Base-by-base conservation (phyloP, 2,888 invertebrate genomes). In the Athripsodes cinereus region DNA sequence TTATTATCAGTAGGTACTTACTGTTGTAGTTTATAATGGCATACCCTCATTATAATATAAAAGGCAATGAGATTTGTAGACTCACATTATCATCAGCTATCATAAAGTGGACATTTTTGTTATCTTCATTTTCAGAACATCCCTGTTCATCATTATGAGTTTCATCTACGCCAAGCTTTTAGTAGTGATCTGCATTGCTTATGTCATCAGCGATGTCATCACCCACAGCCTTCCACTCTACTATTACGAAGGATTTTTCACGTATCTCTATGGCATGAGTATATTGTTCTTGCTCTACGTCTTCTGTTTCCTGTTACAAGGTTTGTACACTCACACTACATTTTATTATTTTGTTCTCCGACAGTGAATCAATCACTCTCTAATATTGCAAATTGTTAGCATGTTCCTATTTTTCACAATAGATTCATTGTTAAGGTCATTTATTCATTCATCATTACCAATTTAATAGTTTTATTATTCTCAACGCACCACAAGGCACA, bases 211-310 rank as follows among this genome's bases (percentile, higher is more conserved):
- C 69, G 94, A 96, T 79, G 92, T 94, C 69, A 90, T 93, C 71
- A 94, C 94, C 66, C 90, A 92, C 79, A 90, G 90, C 74, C 83
- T 95, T 67, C 94, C 94, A 65, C 85, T 92, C 64, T 89, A 90
- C 75, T 95, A 93, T 80, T 95, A 93, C 76, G 94, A 95, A 83
- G 93, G 92, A 66, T 93, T 94, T 82, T 95, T 94, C 81, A 92
- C 93, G 64, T 95, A 94, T 78, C 82, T 95, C 64, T 95, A 94
- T 75, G 92, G 93, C 69, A 87, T 89, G 80, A 93, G 93, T 79
- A 92, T 95, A 75, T 80, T 94, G 68, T 95, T 95, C 80, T 83
- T 95, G 71, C 81, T 94, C 67, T 95, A 94, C 80, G 93, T 94
- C 66, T 94, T 94, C 83, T 92, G 93, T 80, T 94, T 94, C 82